These are phyloP conservation scores for Meandrina meandrites DNA, from an alignment of 92 coral and sea anemone species.

Conservation along the genomic window DNA sequence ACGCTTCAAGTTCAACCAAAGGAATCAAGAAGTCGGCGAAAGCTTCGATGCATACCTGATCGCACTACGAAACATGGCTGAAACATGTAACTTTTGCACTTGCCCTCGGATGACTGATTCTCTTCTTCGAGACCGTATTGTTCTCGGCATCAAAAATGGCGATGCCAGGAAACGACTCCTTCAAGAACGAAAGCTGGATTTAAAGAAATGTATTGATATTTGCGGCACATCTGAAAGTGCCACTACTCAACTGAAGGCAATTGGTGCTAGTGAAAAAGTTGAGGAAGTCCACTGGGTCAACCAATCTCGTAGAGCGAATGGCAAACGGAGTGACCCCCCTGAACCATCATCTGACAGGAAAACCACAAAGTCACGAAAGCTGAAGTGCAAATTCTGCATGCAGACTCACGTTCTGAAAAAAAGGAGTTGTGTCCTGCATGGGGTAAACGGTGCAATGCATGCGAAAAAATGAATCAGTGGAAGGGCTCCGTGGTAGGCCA, in stretches of 20 bases:
- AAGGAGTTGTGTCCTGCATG: constrained; percentile 23
- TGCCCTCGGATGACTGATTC: no score
- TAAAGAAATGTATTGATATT: constrained; percentile 31
- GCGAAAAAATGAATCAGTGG: constrained; percentile 29
- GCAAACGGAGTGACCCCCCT: not conserved
- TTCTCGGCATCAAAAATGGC: no score
- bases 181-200: no score
- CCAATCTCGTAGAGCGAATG: not conserved
- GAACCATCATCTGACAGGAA: not conserved
- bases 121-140: no score
- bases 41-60: no score
- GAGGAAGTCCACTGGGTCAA: constrained; percentile 12
- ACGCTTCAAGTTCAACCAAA: no score
- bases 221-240: constrained; percentile 42
- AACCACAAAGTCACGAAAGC: not conserved
- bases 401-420: constrained; percentile 19
- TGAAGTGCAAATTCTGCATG: constrained; percentile 35
- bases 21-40: no score
- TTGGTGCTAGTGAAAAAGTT: constrained; percentile 6
- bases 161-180: no score
- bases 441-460: constrained; percentile 23
- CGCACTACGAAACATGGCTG: no score
- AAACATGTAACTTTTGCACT: no score
- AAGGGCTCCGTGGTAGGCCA: constrained; percentile 22
- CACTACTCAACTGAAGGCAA: constrained; percentile 29